Percentiles rank a stretch among this genome's conserved stretches.
Conservation (phyloP, 2,888 invertebrate species). For the Eustalomyia histrio region DNA sequence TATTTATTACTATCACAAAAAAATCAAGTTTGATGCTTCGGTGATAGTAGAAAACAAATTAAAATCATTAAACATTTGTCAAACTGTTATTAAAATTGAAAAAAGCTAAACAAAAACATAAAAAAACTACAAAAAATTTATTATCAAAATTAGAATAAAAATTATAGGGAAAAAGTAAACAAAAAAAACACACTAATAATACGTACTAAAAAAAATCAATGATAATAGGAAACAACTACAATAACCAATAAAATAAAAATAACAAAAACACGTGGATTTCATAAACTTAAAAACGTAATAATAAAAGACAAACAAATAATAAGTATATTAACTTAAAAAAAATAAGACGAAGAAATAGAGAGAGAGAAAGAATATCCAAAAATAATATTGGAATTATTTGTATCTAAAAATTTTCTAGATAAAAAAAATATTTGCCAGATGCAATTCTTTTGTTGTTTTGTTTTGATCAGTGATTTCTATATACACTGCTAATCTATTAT, state of each 20-base stretch:
- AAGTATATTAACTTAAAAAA: neutral
- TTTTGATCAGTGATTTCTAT: neutral
- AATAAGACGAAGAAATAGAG: neutral
- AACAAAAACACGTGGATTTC: constrained; percentile 27
- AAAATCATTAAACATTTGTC: too few species aligned
- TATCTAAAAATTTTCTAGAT: neutral
- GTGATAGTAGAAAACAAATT: too few species aligned
- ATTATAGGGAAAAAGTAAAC: constrained; percentile 1
- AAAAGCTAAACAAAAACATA: too few species aligned
- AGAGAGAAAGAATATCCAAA: neutral
- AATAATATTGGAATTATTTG: neutral
- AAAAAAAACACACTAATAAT: neutral
- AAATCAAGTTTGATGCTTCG: too few species aligned
- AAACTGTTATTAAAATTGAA: too few species aligned
- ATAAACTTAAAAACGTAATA: neutral
- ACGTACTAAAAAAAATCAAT: neutral
- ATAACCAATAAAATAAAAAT: neutral
- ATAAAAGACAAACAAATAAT: too few species aligned
- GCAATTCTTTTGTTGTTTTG: neutral
- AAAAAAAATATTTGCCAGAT: neutral
- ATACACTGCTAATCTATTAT: neutral
- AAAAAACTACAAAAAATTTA: too few species aligned
- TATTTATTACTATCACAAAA: too few species aligned
- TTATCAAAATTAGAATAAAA: too few species aligned
- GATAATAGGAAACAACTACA: neutral